Conservation (phyloP, 1,140 invertebrate species). For the Drosophila subpulchrella region DNA sequence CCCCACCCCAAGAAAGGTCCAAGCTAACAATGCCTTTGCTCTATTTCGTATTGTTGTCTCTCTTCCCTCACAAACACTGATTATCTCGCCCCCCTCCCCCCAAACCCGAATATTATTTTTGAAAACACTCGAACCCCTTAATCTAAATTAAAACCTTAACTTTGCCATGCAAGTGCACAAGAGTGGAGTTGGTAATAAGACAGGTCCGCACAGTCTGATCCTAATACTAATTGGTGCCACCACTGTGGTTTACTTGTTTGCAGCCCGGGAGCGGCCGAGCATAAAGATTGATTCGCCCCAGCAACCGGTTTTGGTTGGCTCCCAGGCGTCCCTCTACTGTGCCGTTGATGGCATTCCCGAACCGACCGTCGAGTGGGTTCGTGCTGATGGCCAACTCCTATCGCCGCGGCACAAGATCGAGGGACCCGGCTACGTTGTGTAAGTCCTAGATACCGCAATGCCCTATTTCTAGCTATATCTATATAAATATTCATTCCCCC, state of each 20-base stretch:
- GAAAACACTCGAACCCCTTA: neutral
- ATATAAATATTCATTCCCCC: neutral
- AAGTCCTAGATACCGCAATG: constrained; percentile 12
- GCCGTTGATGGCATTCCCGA: constrained; percentile 90
- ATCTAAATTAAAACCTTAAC: constrained; percentile 11
- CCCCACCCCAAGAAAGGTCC: neutral
- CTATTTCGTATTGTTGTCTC: constrained; percentile 45
- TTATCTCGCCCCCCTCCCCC: neutral
- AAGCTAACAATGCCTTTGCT: constrained; percentile 49
- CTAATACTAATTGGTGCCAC: constrained; percentile 83
- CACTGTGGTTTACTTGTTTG: constrained; percentile 84
- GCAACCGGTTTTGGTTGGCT: constrained; percentile 87
- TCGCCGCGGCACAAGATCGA: constrained; percentile 81
- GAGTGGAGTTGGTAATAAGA: constrained; percentile 84
- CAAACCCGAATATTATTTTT: neutral
- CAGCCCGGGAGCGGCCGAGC: constrained; percentile 92
- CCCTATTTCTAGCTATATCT: no score
- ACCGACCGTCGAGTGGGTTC: constrained; percentile 91
- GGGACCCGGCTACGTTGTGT: constrained; percentile 62
- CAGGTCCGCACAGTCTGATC: constrained; percentile 78
- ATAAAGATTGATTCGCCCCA: constrained; percentile 89
- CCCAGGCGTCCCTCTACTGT: constrained; percentile 91
- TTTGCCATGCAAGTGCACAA: constrained; percentile 72
- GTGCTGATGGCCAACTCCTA: constrained; percentile 89
- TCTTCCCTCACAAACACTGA: constrained; percentile 21